These are phyloP conservation scores for Sphenopsis melanotis DNA, from an alignment of 2,797 vertebrate genomes.

Conservation along the genomic window DNA sequence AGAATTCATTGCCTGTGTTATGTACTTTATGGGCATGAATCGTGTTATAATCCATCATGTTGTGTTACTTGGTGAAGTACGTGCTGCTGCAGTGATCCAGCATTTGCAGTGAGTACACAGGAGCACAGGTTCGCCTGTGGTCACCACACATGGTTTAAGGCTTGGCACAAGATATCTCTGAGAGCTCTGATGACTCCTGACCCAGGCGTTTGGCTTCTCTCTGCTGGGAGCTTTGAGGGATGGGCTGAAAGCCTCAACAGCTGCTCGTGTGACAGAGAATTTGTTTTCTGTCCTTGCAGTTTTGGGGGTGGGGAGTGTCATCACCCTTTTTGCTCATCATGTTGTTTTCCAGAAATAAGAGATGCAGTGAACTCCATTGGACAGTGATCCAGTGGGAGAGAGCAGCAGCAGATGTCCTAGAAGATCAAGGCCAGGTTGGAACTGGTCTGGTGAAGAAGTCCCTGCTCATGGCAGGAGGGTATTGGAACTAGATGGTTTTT, in stretches of 20 bases:
- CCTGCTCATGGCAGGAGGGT: neutral
- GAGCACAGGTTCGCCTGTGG: neutral
- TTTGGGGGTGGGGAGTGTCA: fast-evolving
- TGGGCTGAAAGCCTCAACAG: neutral
- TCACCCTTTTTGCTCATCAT: neutral
- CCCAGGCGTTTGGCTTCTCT: neutral
- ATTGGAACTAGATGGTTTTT: neutral
- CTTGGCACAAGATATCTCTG: fast-evolving
- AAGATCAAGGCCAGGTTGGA: neutral
- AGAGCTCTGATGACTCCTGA: neutral
- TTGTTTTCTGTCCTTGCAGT: neutral
- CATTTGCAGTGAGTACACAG: neutral
- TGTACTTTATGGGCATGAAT: neutral
- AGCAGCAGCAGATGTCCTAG: neutral
- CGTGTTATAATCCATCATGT: neutral
- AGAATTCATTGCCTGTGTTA: neutral
- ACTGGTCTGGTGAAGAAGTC: neutral
- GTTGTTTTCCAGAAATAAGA: neutral
- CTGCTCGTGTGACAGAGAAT: neutral
- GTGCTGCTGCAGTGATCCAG: neutral
- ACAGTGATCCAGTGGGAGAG: neutral
- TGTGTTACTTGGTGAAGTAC: neutral
- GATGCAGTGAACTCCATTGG: fast-evolving
- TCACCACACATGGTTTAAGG: neutral
- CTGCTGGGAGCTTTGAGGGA: neutral